These are phyloP conservation scores for Echinometra lucunter DNA, from an alignment of 53 echinoderm and acorn worm genomes.

Conservation along the genomic window DNA sequence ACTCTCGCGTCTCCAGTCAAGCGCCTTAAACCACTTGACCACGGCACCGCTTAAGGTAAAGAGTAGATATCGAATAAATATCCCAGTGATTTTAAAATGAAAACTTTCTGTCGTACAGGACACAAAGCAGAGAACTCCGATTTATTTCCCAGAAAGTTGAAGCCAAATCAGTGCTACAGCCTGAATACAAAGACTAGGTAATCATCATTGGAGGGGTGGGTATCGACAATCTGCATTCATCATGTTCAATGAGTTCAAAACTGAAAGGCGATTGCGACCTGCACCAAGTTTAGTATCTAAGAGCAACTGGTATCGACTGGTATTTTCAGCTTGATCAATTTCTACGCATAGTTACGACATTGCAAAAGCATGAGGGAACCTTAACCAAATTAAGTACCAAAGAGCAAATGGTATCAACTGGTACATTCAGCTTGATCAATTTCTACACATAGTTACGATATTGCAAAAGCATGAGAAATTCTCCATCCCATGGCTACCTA, in stretches of 20 bases:
- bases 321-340: neutral
- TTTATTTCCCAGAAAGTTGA: neutral
- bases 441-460: neutral
- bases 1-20: no score
- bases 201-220: neutral
- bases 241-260: neutral
- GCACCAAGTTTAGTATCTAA: no score
- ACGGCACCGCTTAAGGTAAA: no score
- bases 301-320: constrained; percentile 9
- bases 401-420: constrained; percentile 6
- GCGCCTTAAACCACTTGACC: no score
- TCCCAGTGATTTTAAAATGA: neutral
- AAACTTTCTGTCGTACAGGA: neutral
- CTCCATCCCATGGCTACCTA: neutral
- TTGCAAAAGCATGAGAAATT: constrained; percentile 15
- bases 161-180: neutral
- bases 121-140: neutral
- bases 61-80: no score
- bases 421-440: neutral
- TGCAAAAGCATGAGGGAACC: constrained; percentile 16
- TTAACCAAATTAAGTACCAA: no score
- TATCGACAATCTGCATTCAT: neutral
- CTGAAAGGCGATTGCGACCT: neutral
- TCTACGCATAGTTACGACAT: neutral
- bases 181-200: neutral